Percentiles rank a stretch among this genome's conserved stretches.
Conservation (phyloP, 1,140 invertebrate species). For the Apis cerana region DNA sequence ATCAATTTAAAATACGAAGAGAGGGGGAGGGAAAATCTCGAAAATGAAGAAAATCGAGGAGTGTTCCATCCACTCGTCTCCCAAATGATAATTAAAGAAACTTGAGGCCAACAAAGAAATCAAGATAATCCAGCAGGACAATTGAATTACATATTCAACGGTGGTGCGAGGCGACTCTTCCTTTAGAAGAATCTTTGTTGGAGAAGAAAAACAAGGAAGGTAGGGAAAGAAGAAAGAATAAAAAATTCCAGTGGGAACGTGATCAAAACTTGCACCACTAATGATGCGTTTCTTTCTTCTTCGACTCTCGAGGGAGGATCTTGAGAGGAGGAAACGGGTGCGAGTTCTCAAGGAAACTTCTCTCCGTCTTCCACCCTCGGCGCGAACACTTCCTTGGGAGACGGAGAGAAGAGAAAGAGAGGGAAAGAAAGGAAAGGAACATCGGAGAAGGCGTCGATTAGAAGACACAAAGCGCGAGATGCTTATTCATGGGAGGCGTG, state of each 20-base stretch:
- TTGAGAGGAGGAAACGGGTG: conserved; percentile 2
- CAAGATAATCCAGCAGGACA: neutral
- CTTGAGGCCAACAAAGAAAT: neutral
- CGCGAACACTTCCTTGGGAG: neutral
- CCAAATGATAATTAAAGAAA: conserved; percentile 14
- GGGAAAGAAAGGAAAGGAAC: neutral
- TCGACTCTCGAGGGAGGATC: conserved; percentile 7
- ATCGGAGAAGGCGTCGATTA: conserved; percentile 1
- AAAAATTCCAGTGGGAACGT: neutral
- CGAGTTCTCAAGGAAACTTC: conserved; percentile 28
- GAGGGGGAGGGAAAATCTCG: neutral
- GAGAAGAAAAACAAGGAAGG: no score
- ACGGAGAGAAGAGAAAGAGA: neutral
- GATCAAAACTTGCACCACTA: conserved; percentile 37
- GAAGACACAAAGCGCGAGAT: neutral
- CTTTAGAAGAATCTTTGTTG: neutral
- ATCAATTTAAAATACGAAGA: no score
- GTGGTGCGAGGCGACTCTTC: neutral
- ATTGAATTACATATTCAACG: conserved; percentile 27
- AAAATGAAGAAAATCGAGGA: neutral
- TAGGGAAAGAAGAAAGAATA: neutral
- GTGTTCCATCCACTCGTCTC: neutral
- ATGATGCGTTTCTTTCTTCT: conserved; percentile 35
- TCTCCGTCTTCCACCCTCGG: neutral
- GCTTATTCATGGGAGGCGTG: no score